phyloP scores from a whole-genome alignment of 2,113 vertebrate genomes.

The Syngnathus floridae region DNA sequence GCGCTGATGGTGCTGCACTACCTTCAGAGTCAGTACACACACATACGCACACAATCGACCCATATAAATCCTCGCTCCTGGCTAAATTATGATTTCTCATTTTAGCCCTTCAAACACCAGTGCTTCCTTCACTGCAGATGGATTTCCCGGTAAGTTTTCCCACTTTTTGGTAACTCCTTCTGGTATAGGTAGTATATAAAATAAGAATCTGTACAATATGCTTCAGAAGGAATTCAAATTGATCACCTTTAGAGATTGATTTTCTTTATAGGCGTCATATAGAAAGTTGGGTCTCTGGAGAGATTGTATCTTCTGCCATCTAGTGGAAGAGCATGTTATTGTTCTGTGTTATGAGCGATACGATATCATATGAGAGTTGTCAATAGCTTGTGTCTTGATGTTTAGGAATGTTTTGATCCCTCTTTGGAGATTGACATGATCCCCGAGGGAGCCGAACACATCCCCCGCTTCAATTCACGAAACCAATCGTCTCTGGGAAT shows the following conservation, averaged over 20 bases:
- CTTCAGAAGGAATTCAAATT: too few species aligned
- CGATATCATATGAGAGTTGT: background rate
- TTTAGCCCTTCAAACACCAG: slow-evolving; percentile 83
- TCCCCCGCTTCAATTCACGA: slow-evolving; percentile 82
- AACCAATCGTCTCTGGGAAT: slow-evolving; percentile 86
- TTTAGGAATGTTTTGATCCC: slow-evolving; percentile 84
- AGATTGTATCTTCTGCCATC: too few species aligned
- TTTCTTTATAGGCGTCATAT: too few species aligned
- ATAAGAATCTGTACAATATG: too few species aligned
- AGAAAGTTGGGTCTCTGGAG: too few species aligned
- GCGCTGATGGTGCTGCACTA: slow-evolving; percentile 96
- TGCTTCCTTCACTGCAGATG: slow-evolving; percentile 90
- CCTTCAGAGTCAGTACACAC: slow-evolving; percentile 88
- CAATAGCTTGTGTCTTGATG: slow-evolving; percentile 21
- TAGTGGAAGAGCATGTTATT: too few species aligned
- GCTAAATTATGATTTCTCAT: slow-evolving; percentile 28
- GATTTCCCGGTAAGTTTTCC: slow-evolving; percentile 84
- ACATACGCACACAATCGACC: background rate
- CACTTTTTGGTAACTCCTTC: background rate
- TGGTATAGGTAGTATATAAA: too few species aligned
- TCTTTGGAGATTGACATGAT: slow-evolving; percentile 80
- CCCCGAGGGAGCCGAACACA: slow-evolving; percentile 72
- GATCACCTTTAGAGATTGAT: too few species aligned
- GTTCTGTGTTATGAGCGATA: background rate
- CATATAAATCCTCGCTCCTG: background rate